phyloP scores from a whole-genome alignment of 2,797 vertebrate species.

The Intellagama lesueurii region DNA sequence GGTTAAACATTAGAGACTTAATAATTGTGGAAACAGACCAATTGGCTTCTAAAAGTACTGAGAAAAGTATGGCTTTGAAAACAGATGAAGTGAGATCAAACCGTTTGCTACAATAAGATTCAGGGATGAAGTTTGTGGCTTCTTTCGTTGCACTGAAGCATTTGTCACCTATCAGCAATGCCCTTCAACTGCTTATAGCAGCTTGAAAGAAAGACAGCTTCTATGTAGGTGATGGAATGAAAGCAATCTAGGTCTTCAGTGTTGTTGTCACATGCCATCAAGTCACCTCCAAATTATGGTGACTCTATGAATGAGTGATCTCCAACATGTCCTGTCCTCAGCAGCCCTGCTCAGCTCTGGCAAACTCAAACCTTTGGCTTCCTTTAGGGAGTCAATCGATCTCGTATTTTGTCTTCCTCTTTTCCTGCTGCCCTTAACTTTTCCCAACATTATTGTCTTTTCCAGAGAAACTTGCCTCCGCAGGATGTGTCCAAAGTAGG shows the following conservation, averaged over 20 bases:
- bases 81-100: slow-evolving; percentile 47
- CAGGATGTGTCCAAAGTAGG: too few relatives aligned
- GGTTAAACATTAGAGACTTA: slow-evolving; percentile 45
- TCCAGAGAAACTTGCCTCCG: too few relatives aligned
- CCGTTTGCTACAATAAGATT: slow-evolving; percentile 57
- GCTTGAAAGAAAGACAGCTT: background rate
- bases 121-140: slow-evolving; percentile 18
- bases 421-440: too few relatives aligned
- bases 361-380: too few relatives aligned
- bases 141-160: slow-evolving; percentile 10
- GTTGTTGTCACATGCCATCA: too few relatives aligned
- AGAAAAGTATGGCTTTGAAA: slow-evolving; percentile 63
- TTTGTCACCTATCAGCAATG: slow-evolving; percentile 23
- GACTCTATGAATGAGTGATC: too few relatives aligned
- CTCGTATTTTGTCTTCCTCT: too few relatives aligned
- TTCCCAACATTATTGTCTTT: too few relatives aligned
- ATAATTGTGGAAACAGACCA: slow-evolving; percentile 54
- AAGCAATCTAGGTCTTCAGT: background rate
- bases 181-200: slow-evolving; percentile 10
- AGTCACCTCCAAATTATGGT: too few relatives aligned
- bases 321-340: too few relatives aligned
- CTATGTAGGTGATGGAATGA: background rate
- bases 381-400: too few relatives aligned
- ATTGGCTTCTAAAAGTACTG: slow-evolving; percentile 50
- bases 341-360: too few relatives aligned